These are phyloP conservation scores for Carduelis carduelis DNA, from an alignment of 2,797 vertebrate genomes.

Conservation along the genomic window DNA sequence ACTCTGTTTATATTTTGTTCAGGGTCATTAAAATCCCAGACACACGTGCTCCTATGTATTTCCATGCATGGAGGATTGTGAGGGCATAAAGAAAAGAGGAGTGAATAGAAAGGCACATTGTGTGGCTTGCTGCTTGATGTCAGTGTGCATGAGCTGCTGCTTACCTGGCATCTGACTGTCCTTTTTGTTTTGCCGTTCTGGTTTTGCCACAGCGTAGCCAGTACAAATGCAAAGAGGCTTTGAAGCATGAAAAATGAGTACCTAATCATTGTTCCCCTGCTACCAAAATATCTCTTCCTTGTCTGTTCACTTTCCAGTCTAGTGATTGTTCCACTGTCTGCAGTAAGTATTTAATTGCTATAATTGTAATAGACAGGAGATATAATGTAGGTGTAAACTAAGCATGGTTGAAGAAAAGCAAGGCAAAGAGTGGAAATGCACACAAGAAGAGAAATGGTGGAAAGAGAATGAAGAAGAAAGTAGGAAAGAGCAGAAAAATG, in stretches of 20 bases:
- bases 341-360: not conserved
- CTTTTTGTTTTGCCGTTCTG: not conserved
- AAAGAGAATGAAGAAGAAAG: not conserved
- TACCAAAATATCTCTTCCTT: not conserved
- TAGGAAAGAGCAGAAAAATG: not conserved
- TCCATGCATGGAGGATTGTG: not conserved
- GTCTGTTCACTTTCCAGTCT: conserved; percentile 14
- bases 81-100: not conserved
- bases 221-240: not conserved
- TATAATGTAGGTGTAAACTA: not conserved
- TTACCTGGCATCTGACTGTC: not conserved
- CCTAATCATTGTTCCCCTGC: not conserved
- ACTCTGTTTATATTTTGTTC: conserved; percentile 57
- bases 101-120: not conserved
- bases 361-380: not conserved
- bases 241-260: not conserved
- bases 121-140: not conserved
- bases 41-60: not conserved
- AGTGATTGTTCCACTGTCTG: not conserved
- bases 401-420: not conserved
- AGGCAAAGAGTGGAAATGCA: not conserved
- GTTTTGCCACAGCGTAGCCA: not conserved
- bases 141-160: not conserved
- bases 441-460: not conserved
- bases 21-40: conserved; percentile 49